phyloP scores from a whole-genome alignment of 2,888 invertebrate species.

The Miltochrista miniata region DNA sequence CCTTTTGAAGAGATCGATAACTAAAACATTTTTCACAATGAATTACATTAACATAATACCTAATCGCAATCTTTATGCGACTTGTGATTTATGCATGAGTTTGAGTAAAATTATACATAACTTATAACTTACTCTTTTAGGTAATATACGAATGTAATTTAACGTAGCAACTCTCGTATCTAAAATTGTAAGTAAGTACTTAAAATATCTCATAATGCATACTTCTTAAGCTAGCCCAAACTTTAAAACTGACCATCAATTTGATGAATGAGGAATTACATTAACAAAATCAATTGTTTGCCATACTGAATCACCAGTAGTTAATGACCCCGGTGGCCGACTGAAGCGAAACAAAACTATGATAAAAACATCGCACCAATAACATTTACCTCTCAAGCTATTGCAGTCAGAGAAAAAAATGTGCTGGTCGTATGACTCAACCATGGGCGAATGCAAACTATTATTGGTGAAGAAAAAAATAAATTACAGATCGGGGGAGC shows the following conservation, averaged over 20 bases:
- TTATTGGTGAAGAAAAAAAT: constrained; percentile 34
- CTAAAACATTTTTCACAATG: too few species aligned
- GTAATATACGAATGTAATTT: too few species aligned
- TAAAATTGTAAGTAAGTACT: too few species aligned
- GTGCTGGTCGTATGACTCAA: constrained; percentile 48
- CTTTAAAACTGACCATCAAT: constrained; percentile 25
- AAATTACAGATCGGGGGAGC: neutral
- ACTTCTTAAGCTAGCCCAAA: too few species aligned
- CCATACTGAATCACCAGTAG: constrained; percentile 35
- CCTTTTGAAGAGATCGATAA: too few species aligned
- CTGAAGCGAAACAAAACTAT: constrained; percentile 54
- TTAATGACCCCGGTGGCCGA: constrained; percentile 47
- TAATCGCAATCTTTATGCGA: too few species aligned
- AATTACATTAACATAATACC: too few species aligned
- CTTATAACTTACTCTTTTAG: too few species aligned
- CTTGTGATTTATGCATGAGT: too few species aligned
- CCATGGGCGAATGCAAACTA: constrained; percentile 35
- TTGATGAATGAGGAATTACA: constrained; percentile 35
- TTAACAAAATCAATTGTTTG: constrained; percentile 37
- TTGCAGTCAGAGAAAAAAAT: constrained; percentile 37
- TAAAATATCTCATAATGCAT: constrained; percentile 12
- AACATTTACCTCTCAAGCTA: constrained; percentile 29
- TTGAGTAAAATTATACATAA: too few species aligned
- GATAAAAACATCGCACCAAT: constrained; percentile 49
- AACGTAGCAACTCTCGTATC: too few species aligned